Percentiles rank a stretch among this genome's conserved stretches.
Evolutionary conservation across 53 echinoderm and acorn worm species (phyloP).

Genomic region (Paracentrotus lividus): DNA sequence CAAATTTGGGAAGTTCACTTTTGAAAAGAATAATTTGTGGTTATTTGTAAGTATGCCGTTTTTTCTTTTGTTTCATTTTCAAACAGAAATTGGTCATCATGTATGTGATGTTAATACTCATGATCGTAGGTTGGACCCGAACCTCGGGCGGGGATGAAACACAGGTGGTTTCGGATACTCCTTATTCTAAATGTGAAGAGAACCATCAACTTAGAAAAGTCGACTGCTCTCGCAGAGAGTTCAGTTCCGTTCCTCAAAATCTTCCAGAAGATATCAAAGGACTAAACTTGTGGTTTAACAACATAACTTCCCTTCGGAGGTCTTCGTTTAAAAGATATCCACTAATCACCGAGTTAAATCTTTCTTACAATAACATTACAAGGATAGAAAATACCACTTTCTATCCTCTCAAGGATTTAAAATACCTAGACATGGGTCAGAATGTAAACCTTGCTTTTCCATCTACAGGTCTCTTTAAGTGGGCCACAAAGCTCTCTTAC

Average conservation of each 20-base stretch:
- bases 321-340: not conserved
- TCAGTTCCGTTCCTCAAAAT: conserved; percentile 16
- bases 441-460: not conserved
- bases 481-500: not conserved
- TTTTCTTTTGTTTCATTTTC: too few species aligned
- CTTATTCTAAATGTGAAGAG: not conserved
- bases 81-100: not conserved
- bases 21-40: too few species aligned
- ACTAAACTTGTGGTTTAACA: not conserved
- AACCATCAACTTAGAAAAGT: not conserved
- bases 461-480: not conserved
- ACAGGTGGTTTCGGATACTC: not conserved
- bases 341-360: not conserved
- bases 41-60: too few species aligned
- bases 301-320: conserved; percentile 3
- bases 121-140: not conserved
- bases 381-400: not conserved
- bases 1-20: too few species aligned
- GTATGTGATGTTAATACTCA: not conserved
- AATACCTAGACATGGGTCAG: not conserved
- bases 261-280: not conserved
- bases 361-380: not conserved
- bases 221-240: not conserved
- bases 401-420: not conserved
- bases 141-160: too few species aligned